phyloP scores from a whole-genome alignment of 2,113 vertebrate genomes.

The Monopterus albus region DNA sequence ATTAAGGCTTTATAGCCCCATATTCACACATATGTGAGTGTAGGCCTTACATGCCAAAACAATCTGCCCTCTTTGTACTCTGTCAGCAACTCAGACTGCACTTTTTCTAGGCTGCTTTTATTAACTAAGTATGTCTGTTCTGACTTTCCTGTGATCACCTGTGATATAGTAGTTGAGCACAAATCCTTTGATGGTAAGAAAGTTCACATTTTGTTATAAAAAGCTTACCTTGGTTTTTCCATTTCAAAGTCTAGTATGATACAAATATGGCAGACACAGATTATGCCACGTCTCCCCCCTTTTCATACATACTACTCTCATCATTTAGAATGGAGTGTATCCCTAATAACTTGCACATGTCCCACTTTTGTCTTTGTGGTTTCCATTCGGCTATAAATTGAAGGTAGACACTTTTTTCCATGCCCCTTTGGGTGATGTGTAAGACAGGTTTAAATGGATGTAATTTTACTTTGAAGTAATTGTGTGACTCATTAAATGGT shows the following conservation, averaged over 20 bases:
- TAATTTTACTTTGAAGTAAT: slow-evolving; percentile 84
- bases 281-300: slow-evolving; percentile 65
- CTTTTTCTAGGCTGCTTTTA: slow-evolving; percentile 55
- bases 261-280: slow-evolving; percentile 78
- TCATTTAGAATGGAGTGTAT: slow-evolving; percentile 77
- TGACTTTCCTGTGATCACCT: slow-evolving; percentile 72
- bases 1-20: slow-evolving; percentile 74
- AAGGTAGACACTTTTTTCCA: slow-evolving; percentile 77
- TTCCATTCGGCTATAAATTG: slow-evolving; percentile 79
- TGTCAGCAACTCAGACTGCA: slow-evolving; percentile 71
- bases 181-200: slow-evolving; percentile 64
- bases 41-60: slow-evolving; percentile 71
- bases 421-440: slow-evolving; percentile 75
- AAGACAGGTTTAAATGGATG: slow-evolving; percentile 84
- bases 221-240: slow-evolving; percentile 79
- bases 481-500: slow-evolving; percentile 80
- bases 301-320: slow-evolving; percentile 83
- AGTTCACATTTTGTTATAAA: slow-evolving; percentile 75
- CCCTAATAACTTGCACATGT: slow-evolving; percentile 86
- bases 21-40: slow-evolving; percentile 74
- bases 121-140: slow-evolving; percentile 52
- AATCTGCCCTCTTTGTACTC: slow-evolving; percentile 77
- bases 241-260: slow-evolving; percentile 80
- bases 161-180: slow-evolving; percentile 57
- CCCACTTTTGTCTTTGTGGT: slow-evolving; percentile 82